Base-by-base conservation (phyloP, 30 jellyfish, hydroid and myxozoan genomes). In the Chrysaora quinquecirrha region DNA sequence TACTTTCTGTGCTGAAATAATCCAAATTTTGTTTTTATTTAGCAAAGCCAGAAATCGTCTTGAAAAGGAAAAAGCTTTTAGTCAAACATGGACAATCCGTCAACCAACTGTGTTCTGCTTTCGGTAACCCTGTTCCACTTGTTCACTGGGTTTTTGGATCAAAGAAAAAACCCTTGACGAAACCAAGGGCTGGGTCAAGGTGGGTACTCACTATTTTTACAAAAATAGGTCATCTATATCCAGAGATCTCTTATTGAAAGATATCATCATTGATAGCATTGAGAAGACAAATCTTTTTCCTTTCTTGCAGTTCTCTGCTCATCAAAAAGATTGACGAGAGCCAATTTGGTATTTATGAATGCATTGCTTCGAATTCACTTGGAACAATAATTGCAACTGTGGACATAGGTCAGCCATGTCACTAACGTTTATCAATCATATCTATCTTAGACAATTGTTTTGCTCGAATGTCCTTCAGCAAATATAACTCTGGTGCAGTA, bases 61-160 rank as follows among this genome's bases (percentile, higher is more conserved):
- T 28, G 34, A 75, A 52, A 1, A 85, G 68, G 24, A 48, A 34
- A 3, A 30, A 66, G 23, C 30, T 77, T 21, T 30, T 27, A 48
- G 95, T 84, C 21, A 18, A 32, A 1, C 75, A 49, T 7, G 88
- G 88, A 27, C 73, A 74, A 66, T 1, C 64, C 10, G 85, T 77
- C 3, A 30, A 71, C 1, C 80, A 80, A 64, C 34, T 32, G 31
- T 91, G 98, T 75, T 32, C 47, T 11, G 90, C 96, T 20, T 73
- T 29, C 68, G 98, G 98, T 35, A 91, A 91, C 46, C 98, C 98
- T 0, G 27, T 23, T 34, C 98, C 98, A 62, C 19, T 19, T 16
- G 95, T 86, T 46, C 80, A 83, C 74, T 91, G 98, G 98, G 96
- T 86, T 62, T 61, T 29, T 0, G 56, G 20, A 49, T 1, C 71